A percentile compares a stretch with the other conserved stretches of the same genome.
These are phyloP conservation scores for Gephyroberyx darwinii DNA, from an alignment of 2,797 vertebrate species.

Conservation along the genomic window DNA sequence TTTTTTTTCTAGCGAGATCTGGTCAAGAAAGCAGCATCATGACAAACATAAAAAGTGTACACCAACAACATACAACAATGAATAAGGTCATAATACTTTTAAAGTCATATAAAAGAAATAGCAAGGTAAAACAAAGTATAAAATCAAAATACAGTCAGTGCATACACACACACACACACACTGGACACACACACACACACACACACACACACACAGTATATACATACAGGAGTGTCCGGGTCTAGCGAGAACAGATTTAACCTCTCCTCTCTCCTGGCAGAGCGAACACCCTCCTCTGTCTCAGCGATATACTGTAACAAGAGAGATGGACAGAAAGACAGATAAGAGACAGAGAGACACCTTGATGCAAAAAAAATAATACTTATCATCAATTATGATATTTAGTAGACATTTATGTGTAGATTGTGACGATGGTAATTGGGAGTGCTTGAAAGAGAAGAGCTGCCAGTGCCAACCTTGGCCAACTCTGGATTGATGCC, in stretches of 20 bases:
- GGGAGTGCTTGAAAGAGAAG: conserved; percentile 3
- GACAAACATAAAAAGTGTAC: background rate
- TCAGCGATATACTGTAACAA: conserved; percentile 90
- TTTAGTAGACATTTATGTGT: background rate
- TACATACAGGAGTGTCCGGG: conserved; percentile 91
- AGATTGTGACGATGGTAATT: background rate
- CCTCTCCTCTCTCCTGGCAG: conserved; percentile 87
- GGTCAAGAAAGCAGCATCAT: background rate
- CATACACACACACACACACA: background rate
- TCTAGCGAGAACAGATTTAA: conserved; percentile 96
- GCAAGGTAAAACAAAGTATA: background rate
- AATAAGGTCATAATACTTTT: background rate
- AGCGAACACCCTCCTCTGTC: conserved; percentile 91
- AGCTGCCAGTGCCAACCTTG: conserved; percentile 82
- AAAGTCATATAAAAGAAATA: background rate
- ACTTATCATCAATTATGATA: no score
- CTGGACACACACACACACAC: background rate
- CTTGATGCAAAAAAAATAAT: no score
- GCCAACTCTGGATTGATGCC: conserved; percentile 91
- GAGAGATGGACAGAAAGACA: conserved; percentile 29
- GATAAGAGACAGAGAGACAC: conserved; percentile 8
- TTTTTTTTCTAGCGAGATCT: background rate
- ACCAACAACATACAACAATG: background rate
- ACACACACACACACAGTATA: background rate
- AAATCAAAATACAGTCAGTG: background rate